A percentile compares a stretch with the other conserved stretches of the same genome.
Evolutionary conservation across 2,113 vertebrate genomes (phyloP).

Genomic region (Passer domesticus): DNA sequence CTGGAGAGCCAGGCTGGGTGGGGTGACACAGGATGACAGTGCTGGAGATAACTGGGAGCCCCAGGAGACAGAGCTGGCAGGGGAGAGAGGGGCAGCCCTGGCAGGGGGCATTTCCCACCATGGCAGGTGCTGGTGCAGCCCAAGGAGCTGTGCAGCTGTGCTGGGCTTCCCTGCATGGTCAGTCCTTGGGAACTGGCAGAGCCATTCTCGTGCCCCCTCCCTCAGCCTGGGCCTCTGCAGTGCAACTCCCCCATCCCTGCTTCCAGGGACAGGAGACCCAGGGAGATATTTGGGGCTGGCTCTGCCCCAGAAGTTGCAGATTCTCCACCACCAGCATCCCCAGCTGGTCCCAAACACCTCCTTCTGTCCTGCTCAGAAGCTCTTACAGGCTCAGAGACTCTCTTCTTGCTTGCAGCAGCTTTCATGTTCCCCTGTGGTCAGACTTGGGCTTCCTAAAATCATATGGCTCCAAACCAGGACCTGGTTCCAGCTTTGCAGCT

Average conservation of each 20-base stretch:
- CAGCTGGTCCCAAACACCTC: neutral
- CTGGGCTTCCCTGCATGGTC: neutral
- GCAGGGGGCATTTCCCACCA: neutral
- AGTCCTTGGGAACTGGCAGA: neutral
- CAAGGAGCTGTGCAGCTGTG: neutral
- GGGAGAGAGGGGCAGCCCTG: neutral
- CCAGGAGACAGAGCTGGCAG: neutral
- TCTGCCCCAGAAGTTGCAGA: neutral
- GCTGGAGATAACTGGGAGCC: neutral
- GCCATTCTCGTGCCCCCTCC: neutral
- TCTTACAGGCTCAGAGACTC: neutral
- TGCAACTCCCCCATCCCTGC: neutral
- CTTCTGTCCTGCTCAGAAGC: neutral
- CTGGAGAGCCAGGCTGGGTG: constrained; percentile 46
- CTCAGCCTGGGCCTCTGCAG: fast-evolving
- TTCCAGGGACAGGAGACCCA: neutral
- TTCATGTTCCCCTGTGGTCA: neutral
- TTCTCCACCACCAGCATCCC: neutral
- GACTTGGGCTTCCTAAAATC: neutral
- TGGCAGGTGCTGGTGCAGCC: neutral
- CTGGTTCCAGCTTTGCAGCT: neutral
- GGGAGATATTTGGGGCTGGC: neutral
- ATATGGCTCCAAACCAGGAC: neutral
- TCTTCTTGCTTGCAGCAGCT: neutral
- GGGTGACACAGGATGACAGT: constrained; percentile 20